Evolutionary conservation across 2,113 vertebrate species (phyloP), one percentile per base, ranked within the genome.

Genomic region (Myotis yumanensis): DNA sequence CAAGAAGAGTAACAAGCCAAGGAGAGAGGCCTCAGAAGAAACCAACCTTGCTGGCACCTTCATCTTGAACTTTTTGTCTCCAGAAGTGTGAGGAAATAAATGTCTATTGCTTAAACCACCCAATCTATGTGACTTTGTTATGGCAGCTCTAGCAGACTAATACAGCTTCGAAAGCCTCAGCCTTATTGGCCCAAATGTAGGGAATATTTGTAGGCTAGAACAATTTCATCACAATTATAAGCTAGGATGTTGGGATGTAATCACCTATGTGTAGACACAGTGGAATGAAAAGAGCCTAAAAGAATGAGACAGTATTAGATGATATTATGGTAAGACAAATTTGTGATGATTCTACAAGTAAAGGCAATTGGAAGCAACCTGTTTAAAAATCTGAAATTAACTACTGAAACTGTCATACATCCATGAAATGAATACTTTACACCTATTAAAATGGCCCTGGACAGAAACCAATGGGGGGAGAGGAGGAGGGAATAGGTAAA

Each of bases 311-410:
- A 66, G 51, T 11, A 11, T 59, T 40, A 59, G 23, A 11, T n/a
- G 32, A 68, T 22, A 46, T 16, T 46, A 28, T 25, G 12, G 37
- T 12, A 86, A 73, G 40, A 79, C 7, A n/a, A 57, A 69, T 59
- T 68, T 80, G 28, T 71, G 73, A 35, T 92, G 4, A 69, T 51
- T n/a, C 57, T 52, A 32, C 43, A 64, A 22, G 17, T 62, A 68
- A 89, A 81, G 75, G n/a, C 69, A 68, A 57, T 7, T 48, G 32
- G 73, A 94, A 92, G 57, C 25, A 73, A 92, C 7, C 40, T 62
- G n/a, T 76, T 48, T 40, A 82, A 62, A 52, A 94, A 94, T 81
- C 48, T 46, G 23, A 94, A 96, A 75, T 62, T 37, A 92, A 37
- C 30, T 73, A 68, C 8, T 68, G 73, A 90, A 80, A 66, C 37